phyloP scores from a whole-genome alignment of 2,888 invertebrate genomes.

The Gandaritis pyraliata region DNA sequence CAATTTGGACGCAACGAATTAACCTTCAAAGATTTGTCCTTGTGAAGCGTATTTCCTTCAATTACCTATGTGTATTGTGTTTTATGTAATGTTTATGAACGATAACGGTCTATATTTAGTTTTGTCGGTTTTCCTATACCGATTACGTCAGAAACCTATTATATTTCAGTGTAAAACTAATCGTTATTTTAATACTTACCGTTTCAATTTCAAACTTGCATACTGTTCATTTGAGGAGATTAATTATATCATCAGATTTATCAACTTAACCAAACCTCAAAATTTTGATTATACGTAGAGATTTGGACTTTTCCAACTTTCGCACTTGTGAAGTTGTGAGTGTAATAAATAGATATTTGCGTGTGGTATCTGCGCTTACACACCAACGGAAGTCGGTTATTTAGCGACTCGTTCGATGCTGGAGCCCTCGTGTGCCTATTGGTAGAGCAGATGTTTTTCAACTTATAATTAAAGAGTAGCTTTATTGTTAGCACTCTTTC shows the following conservation, averaged over 20 bases:
- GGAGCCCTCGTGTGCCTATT: constrained; percentile 36
- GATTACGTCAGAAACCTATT: constrained; percentile 25
- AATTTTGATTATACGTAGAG: too few relatives aligned
- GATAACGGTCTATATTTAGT: constrained; percentile 10
- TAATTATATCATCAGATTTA: background rate
- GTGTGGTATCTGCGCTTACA: constrained; percentile 55
- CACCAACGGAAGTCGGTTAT: constrained; percentile 67
- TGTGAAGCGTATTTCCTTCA: background rate
- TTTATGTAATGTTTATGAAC: background rate
- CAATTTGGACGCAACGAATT: too few relatives aligned
- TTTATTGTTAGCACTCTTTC: constrained; percentile 7
- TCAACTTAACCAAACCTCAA: background rate
- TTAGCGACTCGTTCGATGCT: constrained; percentile 56
- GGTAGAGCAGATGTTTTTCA: constrained; percentile 30
- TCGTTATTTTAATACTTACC: constrained; percentile 10
- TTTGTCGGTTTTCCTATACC: constrained; percentile 33
- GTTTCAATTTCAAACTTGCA: constrained; percentile 11
- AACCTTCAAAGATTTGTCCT: too few relatives aligned
- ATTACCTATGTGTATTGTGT: background rate
- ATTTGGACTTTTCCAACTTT: constrained; percentile 22
- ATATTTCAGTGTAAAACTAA: constrained; percentile 22
- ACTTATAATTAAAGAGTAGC: constrained; percentile 19
- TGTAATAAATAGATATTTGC: constrained; percentile 56
- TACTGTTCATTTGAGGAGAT: constrained; percentile 3
- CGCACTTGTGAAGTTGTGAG: constrained; percentile 39